A percentile compares a stretch with the other conserved stretches of the same genome.
Conservation (phyloP, 2,113 vertebrate genomes). For the Ciconia maguari region DNA sequence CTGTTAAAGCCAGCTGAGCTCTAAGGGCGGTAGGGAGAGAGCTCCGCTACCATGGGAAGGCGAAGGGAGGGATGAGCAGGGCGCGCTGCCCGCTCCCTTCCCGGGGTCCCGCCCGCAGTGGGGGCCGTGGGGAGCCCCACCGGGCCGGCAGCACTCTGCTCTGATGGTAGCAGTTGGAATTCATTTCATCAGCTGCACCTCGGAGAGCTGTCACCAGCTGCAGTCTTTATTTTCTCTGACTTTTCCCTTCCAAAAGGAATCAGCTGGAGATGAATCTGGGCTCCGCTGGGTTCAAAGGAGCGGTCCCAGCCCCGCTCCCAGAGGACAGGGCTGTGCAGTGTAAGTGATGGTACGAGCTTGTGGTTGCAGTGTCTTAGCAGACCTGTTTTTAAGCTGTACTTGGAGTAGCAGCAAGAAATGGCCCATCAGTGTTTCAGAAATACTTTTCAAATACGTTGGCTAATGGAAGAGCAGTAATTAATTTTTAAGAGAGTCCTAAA, state of each 20-base stretch:
- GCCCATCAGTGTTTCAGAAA: background rate
- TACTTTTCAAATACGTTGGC: background rate
- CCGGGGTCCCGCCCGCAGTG: accelerated
- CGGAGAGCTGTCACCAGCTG: background rate
- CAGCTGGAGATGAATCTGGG: accelerated
- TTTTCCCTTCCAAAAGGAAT: too few species aligned
- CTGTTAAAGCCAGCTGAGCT: background rate
- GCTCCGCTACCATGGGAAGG: background rate
- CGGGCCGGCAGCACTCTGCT: background rate
- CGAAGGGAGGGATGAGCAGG: background rate
- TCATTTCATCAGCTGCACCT: background rate
- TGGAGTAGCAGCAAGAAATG: background rate
- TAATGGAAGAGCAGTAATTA: background rate
- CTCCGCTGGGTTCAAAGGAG: accelerated
- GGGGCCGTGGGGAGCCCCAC: background rate
- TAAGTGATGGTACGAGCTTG: accelerated
- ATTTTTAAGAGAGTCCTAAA: background rate
- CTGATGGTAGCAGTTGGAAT: accelerated
- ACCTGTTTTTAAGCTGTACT: background rate
- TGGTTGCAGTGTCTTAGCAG: background rate
- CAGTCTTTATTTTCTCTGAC: accelerated
- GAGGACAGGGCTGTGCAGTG: accelerated
- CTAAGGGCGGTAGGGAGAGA: accelerated
- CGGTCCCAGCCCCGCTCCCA: accelerated
- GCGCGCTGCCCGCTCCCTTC: background rate